Base-by-base conservation (phyloP, 2,888 invertebrate genomes). In the Callinectes sapidus region DNA sequence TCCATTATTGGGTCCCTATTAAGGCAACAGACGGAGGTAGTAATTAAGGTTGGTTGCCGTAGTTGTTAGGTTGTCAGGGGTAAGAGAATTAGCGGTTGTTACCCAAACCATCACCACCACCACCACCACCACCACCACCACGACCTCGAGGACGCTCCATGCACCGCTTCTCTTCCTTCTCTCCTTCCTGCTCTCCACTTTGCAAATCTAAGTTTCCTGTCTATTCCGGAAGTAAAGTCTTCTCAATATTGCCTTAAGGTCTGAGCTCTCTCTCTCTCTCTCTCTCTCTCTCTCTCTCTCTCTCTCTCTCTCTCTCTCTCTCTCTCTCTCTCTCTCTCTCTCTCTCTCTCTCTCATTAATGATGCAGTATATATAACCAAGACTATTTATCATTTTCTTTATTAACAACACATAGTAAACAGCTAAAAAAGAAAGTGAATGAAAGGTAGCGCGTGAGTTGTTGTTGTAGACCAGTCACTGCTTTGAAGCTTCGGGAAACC, bases 201-300 rank as follows among this genome's bases (percentile, higher is more conserved):
- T 71, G n/a, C 28, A 71, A 28, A 71, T n/a, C 5, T 71, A 28
- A n/a, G 8, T 71, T 28, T 71, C 28, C 13, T 71, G 0, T 28
- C 71, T 28, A 28, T 71, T n/a, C 71, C 71, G n/a, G 71, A n/a
- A 71, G n/a, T 71, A 71, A 71, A 8, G 2, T 28, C 28, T 23
- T 28, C n/a, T 6, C 32, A 61, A 10, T 61, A 6, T 18, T 13
- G 23, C 23, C 39, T 18, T 90, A 90, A 66, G 18, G 6, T 42
- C 6, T 42, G 42, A 42, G 42, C 16, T 61, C 61, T 61, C 61
- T 61, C 85, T 85, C 32, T 85, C 39, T 35, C 85, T 85, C 32
- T 85, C 39, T 35, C 85, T 85, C 32, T 85, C 39, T 35, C 85
- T 85, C 32, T 85, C 39, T 35, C 85, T 85, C 32, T 85, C 39